Evolutionary conservation across 2,888 invertebrate genomes (phyloP).

Genomic region (Polydrusus tereticollis): DNA sequence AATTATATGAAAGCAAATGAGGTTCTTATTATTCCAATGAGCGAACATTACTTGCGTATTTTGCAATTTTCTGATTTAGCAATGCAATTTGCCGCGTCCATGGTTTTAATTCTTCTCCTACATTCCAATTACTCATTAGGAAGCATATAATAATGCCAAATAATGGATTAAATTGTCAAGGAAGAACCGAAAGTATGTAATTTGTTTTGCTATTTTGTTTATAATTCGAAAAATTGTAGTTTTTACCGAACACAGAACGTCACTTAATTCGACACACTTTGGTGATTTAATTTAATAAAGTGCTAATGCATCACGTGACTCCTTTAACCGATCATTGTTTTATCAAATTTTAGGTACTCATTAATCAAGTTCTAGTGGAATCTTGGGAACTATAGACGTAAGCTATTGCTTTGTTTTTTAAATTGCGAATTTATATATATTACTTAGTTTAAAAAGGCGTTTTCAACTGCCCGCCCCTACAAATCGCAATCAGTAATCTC

Average conservation of each 20-base stretch:
- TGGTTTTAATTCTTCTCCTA: background rate
- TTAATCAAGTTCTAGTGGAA: no score
- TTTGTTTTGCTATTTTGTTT: background rate
- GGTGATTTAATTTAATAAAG: background rate
- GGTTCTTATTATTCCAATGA: background rate
- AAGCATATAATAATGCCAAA: background rate
- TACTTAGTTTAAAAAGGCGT: no score
- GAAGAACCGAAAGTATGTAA: background rate
- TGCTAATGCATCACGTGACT: background rate
- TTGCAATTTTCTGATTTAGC: constrained; percentile 14
- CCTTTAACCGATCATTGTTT: background rate
- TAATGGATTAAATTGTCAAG: background rate
- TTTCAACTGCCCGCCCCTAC: no score
- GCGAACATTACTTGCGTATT: background rate
- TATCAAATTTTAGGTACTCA: background rate
- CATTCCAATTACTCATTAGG: constrained; percentile 1
- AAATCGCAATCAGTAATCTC: no score
- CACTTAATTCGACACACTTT: constrained; percentile 1
- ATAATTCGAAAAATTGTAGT: background rate
- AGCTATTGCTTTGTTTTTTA: no score
- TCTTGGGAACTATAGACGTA: no score
- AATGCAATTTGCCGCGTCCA: background rate
- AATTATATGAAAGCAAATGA: background rate
- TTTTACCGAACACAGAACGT: background rate
- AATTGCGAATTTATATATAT: no score